These are phyloP conservation scores for Spea bombifrons DNA, from an alignment of 2,113 vertebrate genomes.

Conservation along the genomic window DNA sequence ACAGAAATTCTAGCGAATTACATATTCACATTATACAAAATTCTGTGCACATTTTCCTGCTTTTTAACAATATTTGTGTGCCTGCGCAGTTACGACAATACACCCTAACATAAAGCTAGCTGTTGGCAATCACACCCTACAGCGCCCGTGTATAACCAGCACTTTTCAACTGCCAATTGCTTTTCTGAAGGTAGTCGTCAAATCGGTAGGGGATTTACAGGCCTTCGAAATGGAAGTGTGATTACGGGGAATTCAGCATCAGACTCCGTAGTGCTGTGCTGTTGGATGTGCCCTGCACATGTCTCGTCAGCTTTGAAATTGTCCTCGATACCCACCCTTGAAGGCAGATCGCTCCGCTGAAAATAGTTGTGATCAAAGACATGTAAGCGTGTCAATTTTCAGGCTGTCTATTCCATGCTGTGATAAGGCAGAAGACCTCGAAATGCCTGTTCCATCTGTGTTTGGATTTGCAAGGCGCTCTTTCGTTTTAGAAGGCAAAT, in stretches of 20 bases:
- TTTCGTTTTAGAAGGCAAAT: constrained; percentile 28
- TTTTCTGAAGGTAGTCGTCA: constrained; percentile 26
- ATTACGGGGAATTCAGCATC: constrained; percentile 29
- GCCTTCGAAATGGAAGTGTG: constrained; percentile 4
- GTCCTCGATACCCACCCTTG: constrained; percentile 26
- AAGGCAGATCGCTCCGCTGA: constrained; percentile 24
- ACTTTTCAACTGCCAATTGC: constrained; percentile 33
- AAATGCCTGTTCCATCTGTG: constrained; percentile 32
- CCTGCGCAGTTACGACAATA: no score
- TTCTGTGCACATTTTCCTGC: no score
- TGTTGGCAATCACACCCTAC: no score
- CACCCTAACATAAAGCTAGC: no score
- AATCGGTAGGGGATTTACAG: constrained; percentile 22
- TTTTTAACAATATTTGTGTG: no score
- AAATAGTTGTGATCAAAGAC: constrained; percentile 45
- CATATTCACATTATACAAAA: no score
- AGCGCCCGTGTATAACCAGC: not conserved
- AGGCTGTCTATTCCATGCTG: constrained; percentile 44
- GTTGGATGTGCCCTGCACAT: constrained; percentile 1
- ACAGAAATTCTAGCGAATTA: no score
- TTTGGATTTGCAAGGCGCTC: constrained; percentile 31
- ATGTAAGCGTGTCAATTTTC: constrained; percentile 40
- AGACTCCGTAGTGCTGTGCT: constrained; percentile 11
- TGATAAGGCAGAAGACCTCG: constrained; percentile 11
- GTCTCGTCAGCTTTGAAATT: constrained; percentile 16